Conservation (phyloP, 2,888 invertebrate genomes). For the Drosophila birchii region DNA sequence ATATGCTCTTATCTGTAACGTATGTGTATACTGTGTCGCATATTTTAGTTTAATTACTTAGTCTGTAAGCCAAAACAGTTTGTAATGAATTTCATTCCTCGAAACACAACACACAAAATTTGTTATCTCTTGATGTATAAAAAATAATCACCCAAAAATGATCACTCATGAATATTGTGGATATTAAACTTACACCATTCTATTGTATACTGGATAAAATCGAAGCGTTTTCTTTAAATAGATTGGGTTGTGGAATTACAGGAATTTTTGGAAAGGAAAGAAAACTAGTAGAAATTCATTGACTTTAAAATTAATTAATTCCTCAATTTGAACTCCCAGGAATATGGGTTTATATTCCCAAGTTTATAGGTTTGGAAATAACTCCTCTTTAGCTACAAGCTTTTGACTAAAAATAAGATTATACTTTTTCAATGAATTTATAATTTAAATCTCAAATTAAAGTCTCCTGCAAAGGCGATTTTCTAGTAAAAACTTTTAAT, state of each 20-base stretch:
- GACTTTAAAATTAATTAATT: no score
- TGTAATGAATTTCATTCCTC: slow-evolving; percentile 49
- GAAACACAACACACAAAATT: slow-evolving; percentile 27
- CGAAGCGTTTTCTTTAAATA: neutral
- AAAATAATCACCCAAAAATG: slow-evolving; percentile 27
- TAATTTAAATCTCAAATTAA: no score
- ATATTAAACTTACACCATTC: slow-evolving; percentile 54
- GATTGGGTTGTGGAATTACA: neutral
- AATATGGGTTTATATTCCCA: no score
- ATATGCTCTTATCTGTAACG: slow-evolving; percentile 50
- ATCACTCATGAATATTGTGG: slow-evolving; percentile 62
- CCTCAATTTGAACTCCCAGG: no score
- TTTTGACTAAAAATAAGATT: no score
- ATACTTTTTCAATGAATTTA: no score
- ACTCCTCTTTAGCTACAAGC: no score
- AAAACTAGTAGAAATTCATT: no score
- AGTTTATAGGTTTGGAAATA: no score
- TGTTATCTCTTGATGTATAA: slow-evolving; percentile 47
- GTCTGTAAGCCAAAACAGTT: slow-evolving; percentile 56
- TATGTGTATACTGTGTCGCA: slow-evolving; percentile 59
- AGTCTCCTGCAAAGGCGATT: no score
- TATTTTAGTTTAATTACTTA: slow-evolving; percentile 61
- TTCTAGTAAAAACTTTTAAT: no score
- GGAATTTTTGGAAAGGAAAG: neutral
- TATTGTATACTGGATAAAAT: slow-evolving; percentile 20